Base-by-base conservation (phyloP, 2,797 vertebrate species). In the Galaxias olidus region DNA sequence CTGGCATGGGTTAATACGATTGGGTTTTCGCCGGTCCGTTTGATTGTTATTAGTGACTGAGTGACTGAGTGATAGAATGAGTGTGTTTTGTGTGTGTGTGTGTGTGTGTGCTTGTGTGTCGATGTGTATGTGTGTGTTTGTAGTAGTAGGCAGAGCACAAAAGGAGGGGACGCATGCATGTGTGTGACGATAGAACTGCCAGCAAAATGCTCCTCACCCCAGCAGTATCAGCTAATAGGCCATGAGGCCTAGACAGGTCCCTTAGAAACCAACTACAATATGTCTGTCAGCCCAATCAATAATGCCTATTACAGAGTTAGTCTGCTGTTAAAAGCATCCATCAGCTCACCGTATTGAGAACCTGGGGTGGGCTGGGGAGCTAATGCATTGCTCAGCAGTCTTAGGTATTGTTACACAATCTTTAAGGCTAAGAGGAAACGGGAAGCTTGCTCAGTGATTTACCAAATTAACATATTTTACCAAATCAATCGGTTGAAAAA, bases 11-110 rank as follows among this genome's bases (percentile, higher is more conserved):
- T 66, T 51, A 66, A 18, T 72, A 66, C 5, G 61, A 78, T 87
- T 73, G 55, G 72, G 75, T 88, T 87, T 82, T 80, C 81, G 51
- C 11, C 78, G 76, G 73, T 62, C 52, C 64, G 72, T 68, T 73
- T 46, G 60, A 20, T 0, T 9, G 50, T 66, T 65, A 59, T 60
- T 9, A 47, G 72, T 71, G 61, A 65, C 67, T 59, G 3, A 30
- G 30, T 30, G 30, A 6, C 3, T 30, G 30, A 30, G 30, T 30
- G 30, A 30, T 6, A 3, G 30, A 9, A 62, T 74, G 80, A 82
- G 69, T 47, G 80, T 75, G 74, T n/a, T n/a, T n/a, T n/a, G n/a
- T 75, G 68, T 80, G 64, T 77, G 56, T 19, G 70, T 64, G 67
- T 7, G 14, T 17, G 12, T 8, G 0, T 57, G 8, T 61, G 40